Base-by-base conservation (phyloP, 2,888 invertebrate genomes). In the Cheilosia urbana region DNA sequence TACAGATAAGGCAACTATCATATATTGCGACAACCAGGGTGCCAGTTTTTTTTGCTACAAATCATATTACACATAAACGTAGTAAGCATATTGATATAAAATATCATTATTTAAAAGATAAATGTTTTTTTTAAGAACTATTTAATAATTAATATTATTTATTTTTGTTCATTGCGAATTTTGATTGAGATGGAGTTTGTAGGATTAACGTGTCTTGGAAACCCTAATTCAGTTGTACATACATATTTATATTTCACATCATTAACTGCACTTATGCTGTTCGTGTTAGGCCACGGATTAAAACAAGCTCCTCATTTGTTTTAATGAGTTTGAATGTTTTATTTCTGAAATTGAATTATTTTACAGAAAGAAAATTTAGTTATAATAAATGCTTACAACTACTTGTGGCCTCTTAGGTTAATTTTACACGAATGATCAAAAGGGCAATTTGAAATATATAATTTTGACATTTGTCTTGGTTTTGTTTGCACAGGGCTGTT, bases 81-180 rank as follows among this genome's bases (percentile, higher is more conserved):
- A 87, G 78, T 19, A 88, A 87, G 47, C 87, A 87, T 45, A 87
- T 87, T 24, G 83, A 87, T 60, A 87, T 87, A 1, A 65, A 42
- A 40, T 62, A 72, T 19, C 60, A 71, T 37, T 71, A 51, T n/a
- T 42, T 62, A 51, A 72, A 72, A 27, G 58, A 72, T 17, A 71
- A 58, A 19, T 51, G 19, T 51, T 57, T 47, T 7, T 57, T 17
- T n/a, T 47, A 34, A 19, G 34, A 55, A 69, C 15, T 69, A 15
- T 69, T 69, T 11, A 15, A 66, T 11, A 42, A n/a, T 24, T 53
- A 42, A 40, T 53, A 11, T 37, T 40, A 66, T 24, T 5, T 40
- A 40, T 27, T 40, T 53, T 55, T 13, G 19, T 3, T 0, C 3
- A 21, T 24, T 24, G 2, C 3, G 42, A 53, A 42, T 66, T 66